These are phyloP conservation scores for Piezodorus guildinii DNA, from an alignment of 1,140 invertebrate genomes.

Conservation along the genomic window DNA sequence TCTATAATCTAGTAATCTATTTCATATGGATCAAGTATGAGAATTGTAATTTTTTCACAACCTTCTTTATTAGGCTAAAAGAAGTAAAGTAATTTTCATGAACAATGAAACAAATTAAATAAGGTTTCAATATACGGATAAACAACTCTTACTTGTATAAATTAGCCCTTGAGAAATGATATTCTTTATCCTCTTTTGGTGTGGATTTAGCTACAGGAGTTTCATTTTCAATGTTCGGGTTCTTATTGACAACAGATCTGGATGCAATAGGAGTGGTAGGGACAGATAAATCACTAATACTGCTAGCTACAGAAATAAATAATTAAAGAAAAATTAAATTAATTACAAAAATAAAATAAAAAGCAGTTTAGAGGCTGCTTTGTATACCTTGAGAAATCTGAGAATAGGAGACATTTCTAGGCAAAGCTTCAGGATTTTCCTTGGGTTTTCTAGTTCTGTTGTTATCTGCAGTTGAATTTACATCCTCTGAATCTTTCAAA, in stretches of 20 bases:
- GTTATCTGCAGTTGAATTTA: conserved; percentile 25
- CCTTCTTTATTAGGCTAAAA: too few species aligned
- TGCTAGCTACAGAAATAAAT: conserved; percentile 42
- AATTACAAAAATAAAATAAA: background rate
- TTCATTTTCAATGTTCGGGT: conserved; percentile 34
- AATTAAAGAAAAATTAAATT: background rate
- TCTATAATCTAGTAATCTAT: too few species aligned
- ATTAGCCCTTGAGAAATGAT: conserved; percentile 27
- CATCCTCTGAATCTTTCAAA: conserved; percentile 41
- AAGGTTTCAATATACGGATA: background rate
- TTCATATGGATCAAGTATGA: too few species aligned
- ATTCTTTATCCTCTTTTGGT: conserved; percentile 32
- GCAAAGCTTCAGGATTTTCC: conserved; percentile 31
- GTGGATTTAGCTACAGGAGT: conserved; percentile 21
- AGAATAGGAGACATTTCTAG: conserved; percentile 46
- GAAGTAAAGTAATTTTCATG: too few species aligned
- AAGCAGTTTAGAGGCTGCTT: background rate
- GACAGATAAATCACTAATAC: conserved; percentile 49
- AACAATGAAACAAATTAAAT: too few species aligned
- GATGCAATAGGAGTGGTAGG: conserved; percentile 39
- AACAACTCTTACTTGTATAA: conserved; percentile 24
- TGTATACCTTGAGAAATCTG: conserved; percentile 39
- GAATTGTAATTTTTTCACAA: too few species aligned
- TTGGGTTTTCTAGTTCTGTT: conserved; percentile 26
- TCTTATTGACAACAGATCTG: conserved; percentile 39